Evolutionary conservation across 1,140 invertebrate genomes (phyloP).

Genomic region (Dreissena rostriformis): DNA sequence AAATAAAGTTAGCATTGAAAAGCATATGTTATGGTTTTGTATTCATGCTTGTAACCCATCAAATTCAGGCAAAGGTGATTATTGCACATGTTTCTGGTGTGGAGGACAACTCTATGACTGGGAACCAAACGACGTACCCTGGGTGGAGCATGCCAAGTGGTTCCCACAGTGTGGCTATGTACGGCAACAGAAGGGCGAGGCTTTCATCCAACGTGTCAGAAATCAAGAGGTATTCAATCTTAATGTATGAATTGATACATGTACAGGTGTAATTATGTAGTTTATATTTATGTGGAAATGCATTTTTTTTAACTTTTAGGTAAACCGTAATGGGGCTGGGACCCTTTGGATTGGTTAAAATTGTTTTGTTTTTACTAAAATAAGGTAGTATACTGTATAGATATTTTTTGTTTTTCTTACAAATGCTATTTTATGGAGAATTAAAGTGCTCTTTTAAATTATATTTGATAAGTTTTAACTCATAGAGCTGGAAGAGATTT

Average conservation of each 20-base stretch:
- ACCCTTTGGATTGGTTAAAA: no score
- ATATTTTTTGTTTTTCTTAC: no score
- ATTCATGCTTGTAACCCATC: not conserved
- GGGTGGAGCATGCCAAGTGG: conserved; percentile 56
- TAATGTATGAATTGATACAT: not conserved
- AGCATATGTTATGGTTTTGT: not conserved
- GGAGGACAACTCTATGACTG: conserved; percentile 71
- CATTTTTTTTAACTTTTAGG: not conserved
- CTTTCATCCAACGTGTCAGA: conserved; percentile 30
- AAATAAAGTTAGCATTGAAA: not conserved
- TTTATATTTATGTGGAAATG: not conserved
- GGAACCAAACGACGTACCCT: conserved; percentile 68
- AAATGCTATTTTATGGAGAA: no score
- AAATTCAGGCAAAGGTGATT: conserved; percentile 62
- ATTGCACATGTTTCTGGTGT: conserved; percentile 72
- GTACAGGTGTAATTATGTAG: not conserved
- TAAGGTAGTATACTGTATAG: no score
- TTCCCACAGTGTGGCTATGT: conserved; percentile 52
- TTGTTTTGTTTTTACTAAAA: no score
- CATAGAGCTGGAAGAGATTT: no score
- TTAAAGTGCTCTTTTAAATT: no score
- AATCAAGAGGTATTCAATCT: conserved; percentile 28
- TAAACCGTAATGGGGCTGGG: not conserved
- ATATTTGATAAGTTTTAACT: no score
- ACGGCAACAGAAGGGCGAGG: conserved; percentile 32